phyloP scores from a whole-genome alignment of 2,888 invertebrate species.

The Euspilapteryx auroguttella region DNA sequence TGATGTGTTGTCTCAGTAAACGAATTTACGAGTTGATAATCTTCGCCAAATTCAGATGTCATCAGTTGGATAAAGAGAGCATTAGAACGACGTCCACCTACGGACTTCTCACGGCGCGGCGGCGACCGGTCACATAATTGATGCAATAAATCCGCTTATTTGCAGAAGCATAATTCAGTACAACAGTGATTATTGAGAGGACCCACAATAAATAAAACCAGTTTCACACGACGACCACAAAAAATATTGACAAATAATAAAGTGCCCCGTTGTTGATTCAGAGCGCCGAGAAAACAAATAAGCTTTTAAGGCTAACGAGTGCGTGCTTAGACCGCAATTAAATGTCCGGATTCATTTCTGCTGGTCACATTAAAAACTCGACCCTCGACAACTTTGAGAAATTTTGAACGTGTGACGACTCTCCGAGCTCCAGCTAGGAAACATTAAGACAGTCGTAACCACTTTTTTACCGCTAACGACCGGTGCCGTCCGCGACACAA shows the following conservation, averaged over 20 bases:
- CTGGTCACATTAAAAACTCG: constrained; percentile 34
- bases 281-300: constrained; percentile 23
- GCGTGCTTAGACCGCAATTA: constrained; percentile 25
- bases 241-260: constrained; percentile 26
- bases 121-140: too few species aligned
- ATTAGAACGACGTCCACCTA: too few species aligned
- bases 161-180: too few species aligned
- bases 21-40: background rate
- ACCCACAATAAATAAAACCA: too few species aligned
- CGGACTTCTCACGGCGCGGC: too few species aligned
- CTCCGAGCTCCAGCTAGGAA: constrained; percentile 27
- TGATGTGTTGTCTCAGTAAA: too few species aligned
- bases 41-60: too few species aligned
- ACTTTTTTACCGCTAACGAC: constrained; percentile 35
- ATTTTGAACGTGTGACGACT: constrained; percentile 25
- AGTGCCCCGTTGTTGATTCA: constrained; percentile 14
- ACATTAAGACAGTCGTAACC: constrained; percentile 30
- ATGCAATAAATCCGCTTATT: too few species aligned
- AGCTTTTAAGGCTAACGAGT: constrained; percentile 11
- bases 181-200: too few species aligned
- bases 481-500: constrained; percentile 23
- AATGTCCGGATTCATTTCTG: constrained; percentile 38
- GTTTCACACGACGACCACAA: constrained; percentile 42
- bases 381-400: constrained; percentile 25
- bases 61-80: too few species aligned